phyloP scores from a whole-genome alignment of 2,888 invertebrate species.

The Apocheima hispidaria region DNA sequence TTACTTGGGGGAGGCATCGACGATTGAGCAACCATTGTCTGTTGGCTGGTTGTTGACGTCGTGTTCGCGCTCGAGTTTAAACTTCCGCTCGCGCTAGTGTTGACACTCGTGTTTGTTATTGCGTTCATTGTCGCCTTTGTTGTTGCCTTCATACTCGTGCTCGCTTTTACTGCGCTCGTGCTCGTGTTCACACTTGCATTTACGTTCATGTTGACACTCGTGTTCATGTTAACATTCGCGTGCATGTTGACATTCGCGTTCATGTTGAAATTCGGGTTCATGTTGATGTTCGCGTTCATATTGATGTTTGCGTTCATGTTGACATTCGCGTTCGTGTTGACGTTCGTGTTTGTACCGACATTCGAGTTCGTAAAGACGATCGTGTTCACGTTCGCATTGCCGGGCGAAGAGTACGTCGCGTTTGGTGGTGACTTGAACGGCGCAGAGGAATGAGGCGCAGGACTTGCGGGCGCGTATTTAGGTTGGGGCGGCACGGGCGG shows the following conservation, averaged over 20 bases:
- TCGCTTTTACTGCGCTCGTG: not conserved
- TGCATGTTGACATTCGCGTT: not conserved
- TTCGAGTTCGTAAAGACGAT: not conserved
- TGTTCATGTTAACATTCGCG: not conserved
- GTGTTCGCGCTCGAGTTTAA: conserved; percentile 1
- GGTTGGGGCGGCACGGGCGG: conserved; percentile 69
- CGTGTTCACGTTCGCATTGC: conserved; percentile 32
- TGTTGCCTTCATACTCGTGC: not conserved
- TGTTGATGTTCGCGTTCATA: not conserved
- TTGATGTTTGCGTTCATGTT: not conserved
- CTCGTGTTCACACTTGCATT: too few relatives aligned
- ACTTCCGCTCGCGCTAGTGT: conserved; percentile 2
- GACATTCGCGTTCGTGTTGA: not conserved
- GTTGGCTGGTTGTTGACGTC: conserved; percentile 5
- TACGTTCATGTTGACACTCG: too few relatives aligned
- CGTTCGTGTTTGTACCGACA: not conserved
- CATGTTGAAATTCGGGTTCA: not conserved
- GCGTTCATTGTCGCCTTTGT: not conserved
- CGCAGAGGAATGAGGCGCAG: conserved; percentile 31
- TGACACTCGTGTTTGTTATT: not conserved
- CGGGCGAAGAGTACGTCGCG: conserved; percentile 29
- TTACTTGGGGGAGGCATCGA: conserved; percentile 76
- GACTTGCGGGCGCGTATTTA: conserved; percentile 49
- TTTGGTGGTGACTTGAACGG: conserved; percentile 44
- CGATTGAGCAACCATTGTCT: conserved; percentile 33